Evolutionary conservation across 2,113 vertebrate species (phyloP).

Genomic region (Alectura lathami): DNA sequence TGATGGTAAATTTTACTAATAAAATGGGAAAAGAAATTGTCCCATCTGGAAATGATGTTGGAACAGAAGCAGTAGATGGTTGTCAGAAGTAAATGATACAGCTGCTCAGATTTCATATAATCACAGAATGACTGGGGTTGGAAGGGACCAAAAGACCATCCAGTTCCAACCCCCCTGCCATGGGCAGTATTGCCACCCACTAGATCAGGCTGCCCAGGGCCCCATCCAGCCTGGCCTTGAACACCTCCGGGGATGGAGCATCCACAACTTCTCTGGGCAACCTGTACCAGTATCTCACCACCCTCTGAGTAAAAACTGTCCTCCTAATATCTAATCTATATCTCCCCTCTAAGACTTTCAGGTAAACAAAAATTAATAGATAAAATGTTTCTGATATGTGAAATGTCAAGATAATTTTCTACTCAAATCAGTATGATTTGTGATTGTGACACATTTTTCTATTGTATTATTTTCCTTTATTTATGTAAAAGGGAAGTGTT

Average conservation of each 20-base stretch:
- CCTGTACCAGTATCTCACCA: no score
- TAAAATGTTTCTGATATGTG: neutral
- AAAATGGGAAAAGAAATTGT: neutral
- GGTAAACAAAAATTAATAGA: neutral
- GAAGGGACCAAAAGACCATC: no score
- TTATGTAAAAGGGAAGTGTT: neutral
- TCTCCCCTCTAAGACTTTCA: neutral
- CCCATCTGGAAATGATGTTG: neutral
- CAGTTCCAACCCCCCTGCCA: no score
- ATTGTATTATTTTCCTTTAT: neutral
- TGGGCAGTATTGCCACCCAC: no score
- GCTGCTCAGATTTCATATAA: neutral
- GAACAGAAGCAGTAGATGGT: neutral
- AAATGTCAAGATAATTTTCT: neutral
- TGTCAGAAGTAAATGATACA: neutral
- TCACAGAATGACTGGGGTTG: no score
- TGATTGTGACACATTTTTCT: neutral
- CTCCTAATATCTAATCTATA: no score
- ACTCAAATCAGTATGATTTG: neutral
- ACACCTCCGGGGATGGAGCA: no score
- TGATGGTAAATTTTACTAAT: neutral
- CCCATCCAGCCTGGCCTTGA: no score
- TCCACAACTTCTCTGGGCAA: no score
- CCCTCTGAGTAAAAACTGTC: no score
- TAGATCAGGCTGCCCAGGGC: no score